These are phyloP conservation scores for Ambastaia sidthimunki DNA, from an alignment of 2,797 vertebrate genomes.

Conservation along the genomic window DNA sequence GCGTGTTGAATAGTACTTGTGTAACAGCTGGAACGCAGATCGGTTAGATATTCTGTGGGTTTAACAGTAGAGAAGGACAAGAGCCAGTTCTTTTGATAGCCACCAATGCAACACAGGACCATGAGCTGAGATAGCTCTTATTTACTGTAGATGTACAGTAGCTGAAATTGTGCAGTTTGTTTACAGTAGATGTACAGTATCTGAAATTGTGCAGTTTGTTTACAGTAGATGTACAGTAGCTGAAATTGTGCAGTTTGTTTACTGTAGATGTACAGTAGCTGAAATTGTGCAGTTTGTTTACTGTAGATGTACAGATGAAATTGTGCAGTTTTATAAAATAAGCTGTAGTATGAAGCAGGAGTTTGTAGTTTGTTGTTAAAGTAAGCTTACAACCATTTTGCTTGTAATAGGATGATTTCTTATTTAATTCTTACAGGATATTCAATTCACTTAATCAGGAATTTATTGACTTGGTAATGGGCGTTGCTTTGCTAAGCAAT, in stretches of 20 bases:
- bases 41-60: conserved; percentile 10
- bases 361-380: neutral
- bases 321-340: neutral
- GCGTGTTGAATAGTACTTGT: conserved; percentile 28
- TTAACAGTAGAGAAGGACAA: conserved; percentile 23
- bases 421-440: neutral
- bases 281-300: too few species aligned
- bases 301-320: too few species aligned
- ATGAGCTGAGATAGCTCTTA: neutral
- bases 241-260: neutral
- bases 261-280: too few species aligned
- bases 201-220: too few species aligned
- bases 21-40: conserved; percentile 9
- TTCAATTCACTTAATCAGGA: neutral
- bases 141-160: neutral
- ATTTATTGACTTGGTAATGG: neutral
- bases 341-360: neutral
- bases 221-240: too few species aligned
- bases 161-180: too few species aligned
- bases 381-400: neutral
- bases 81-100: neutral
- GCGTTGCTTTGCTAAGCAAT: neutral
- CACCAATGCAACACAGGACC: neutral
- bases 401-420: neutral
- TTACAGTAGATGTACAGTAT: too few species aligned